Conservation (phyloP, 2,888 invertebrate genomes). For the Yponomeuta sedellus region DNA sequence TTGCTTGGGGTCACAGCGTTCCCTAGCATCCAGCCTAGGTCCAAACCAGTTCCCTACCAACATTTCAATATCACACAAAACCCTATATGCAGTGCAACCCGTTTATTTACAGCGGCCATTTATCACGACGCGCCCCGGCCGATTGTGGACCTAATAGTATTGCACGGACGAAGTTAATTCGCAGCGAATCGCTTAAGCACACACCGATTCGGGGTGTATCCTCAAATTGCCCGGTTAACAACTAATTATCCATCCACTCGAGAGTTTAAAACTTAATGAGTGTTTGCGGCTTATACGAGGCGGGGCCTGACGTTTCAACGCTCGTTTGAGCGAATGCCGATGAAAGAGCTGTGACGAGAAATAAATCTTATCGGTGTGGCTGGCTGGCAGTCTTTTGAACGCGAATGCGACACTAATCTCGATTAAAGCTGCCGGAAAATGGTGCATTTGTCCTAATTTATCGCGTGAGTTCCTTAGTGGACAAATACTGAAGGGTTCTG, state of each 20-base stretch:
- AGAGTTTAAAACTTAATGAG: conserved; percentile 34
- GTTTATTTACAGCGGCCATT: conserved; percentile 45
- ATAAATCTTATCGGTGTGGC: background rate
- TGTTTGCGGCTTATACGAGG: conserved; percentile 26
- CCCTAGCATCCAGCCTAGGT: conserved; percentile 41
- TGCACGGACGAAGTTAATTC: conserved; percentile 18
- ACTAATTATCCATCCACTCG: conserved; percentile 34
- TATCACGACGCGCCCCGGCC: conserved; percentile 30
- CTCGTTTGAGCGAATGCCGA: conserved; percentile 14
- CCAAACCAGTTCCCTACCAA: conserved; percentile 59
- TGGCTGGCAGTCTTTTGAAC: background rate
- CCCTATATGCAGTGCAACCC: conserved; percentile 45
- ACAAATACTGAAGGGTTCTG: background rate
- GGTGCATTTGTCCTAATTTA: background rate
- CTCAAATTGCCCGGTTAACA: conserved; percentile 27
- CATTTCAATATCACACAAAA: conserved; percentile 70
- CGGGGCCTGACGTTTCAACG: conserved; percentile 12
- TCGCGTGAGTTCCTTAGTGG: background rate
- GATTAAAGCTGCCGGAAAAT: background rate
- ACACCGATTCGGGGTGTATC: conserved; percentile 4
- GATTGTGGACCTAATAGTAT: conserved; percentile 27
- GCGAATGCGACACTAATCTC: background rate
- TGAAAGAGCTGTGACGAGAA: conserved; percentile 6
- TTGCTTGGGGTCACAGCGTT: conserved; percentile 59
- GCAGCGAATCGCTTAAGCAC: conserved; percentile 12